Conservation (phyloP, 1,140 invertebrate species). For the Eriosoma lanigerum region DNA sequence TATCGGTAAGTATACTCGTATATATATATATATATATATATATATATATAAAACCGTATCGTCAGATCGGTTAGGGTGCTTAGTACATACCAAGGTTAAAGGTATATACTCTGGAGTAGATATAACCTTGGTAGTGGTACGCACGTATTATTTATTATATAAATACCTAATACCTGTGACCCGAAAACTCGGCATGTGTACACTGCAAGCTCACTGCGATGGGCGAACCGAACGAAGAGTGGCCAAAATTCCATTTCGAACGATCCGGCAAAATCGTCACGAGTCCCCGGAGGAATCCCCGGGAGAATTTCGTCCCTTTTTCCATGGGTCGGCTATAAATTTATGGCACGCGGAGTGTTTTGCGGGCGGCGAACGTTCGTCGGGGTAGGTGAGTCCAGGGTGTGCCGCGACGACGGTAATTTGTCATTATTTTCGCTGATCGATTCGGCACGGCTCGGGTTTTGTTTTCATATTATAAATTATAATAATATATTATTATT, state of each 20-base stretch:
- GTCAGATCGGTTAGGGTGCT: too few species aligned
- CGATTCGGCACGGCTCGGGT: neutral
- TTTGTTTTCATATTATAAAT: neutral
- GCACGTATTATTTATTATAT: neutral
- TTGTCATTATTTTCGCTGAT: conserved; percentile 7
- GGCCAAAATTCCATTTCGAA: neutral
- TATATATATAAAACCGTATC: too few species aligned
- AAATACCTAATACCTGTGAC: neutral
- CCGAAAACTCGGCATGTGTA: too few species aligned
- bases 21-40: too few species aligned
- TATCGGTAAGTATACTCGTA: too few species aligned
- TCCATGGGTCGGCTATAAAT: neutral
- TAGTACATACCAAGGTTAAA: too few species aligned
- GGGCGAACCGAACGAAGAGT: neutral
- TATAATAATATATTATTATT: neutral
- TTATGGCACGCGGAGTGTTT: neutral
- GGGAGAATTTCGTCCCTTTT: neutral
- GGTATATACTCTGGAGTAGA: too few species aligned
- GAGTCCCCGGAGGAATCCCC: neutral
- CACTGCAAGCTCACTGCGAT: too few species aligned
- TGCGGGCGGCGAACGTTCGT: neutral
- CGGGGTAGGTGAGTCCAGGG: neutral
- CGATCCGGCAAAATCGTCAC: neutral
- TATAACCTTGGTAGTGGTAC: too few species aligned
- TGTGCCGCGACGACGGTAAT: neutral